phyloP scores from a whole-genome alignment of 2,113 vertebrate genomes.

The Plotosus lineatus region DNA sequence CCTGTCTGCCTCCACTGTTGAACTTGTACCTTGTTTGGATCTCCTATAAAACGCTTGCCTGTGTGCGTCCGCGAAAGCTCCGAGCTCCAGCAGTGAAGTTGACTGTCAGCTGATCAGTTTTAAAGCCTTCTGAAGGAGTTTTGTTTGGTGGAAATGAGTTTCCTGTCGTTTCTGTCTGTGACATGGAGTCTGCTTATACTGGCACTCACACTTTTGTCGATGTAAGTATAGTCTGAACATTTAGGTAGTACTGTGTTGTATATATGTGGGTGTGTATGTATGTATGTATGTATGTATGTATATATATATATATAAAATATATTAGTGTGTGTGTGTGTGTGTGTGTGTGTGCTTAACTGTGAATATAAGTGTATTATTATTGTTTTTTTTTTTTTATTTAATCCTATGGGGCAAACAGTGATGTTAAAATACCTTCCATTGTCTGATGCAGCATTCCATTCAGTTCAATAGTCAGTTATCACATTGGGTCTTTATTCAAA shows the following conservation, averaged over 20 bases:
- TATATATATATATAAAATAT: no score
- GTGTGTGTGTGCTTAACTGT: neutral
- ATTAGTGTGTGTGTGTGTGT: no score
- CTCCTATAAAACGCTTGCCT: neutral
- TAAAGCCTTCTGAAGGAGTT: neutral
- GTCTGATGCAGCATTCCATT: no score
- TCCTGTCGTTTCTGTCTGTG: slow-evolving; percentile 40
- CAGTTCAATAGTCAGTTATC: no score
- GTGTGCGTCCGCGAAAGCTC: neutral
- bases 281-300: no score
- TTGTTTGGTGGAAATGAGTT: slow-evolving; percentile 13
- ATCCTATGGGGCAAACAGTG: no score
- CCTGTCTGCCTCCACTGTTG: neutral
- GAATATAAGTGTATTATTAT: no score
- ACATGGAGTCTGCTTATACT: slow-evolving; percentile 51
- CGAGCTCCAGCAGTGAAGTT: neutral
- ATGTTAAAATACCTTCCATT: no score
- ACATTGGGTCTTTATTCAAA: no score
- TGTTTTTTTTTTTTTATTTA: no score
- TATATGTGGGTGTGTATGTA: neutral
- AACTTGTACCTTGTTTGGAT: neutral
- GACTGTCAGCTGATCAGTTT: neutral
- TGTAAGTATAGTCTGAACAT: slow-evolving; percentile 40
- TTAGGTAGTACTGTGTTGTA: neutral
- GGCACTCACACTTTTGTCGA: slow-evolving; percentile 40